Evolutionary conservation across 30 jellyfish, hydroid and myxozoan species (phyloP), one percentile per base, ranked within the genome.

Genomic region (Hydractinia symbiolongicarpus): DNA sequence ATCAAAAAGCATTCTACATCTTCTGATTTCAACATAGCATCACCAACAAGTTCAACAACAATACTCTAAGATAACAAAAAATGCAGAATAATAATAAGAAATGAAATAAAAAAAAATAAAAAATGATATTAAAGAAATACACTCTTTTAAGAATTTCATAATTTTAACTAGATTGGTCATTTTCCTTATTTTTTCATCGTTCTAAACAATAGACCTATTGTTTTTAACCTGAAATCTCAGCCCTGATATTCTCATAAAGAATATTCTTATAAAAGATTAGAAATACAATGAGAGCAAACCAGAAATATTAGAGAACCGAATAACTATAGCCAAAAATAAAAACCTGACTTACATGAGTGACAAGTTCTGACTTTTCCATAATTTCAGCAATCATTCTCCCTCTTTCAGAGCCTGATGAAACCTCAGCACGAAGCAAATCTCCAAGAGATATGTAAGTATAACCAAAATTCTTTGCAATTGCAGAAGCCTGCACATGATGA

Each of bases 401-500:
- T 64, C 97, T 52, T 40, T 52, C 76, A 19, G 95, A 57, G 55
- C 95, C 97, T 2, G 95, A 85, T 7, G 68, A 71, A 9, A 86
- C 94, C 78, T 90, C 96, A 50, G 83, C 95, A 57, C 95, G 53
- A 20, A 90, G 69, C 17, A 90, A 78, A 71, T 85, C 95, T 54
- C 97, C 97, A 69, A 94, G 81, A 11, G 94, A 90, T 10, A 90
- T 61, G 54, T 90, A 94, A 54, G 95, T 82, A 72, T 76, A 90
- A 21, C 95, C 94, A 76, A 81, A 90, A 60, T 90, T 82, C 20
- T 71, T 88, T 9, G 82, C 92, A 61, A 90, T 90, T 55, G 62
- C 82, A 44, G 74, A 90, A 82, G 95, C 86, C 73, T 81, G 93
- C 13, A 90, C 76, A 19, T 91, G 88, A 76, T 86, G 80, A 30